Base-by-base conservation (phyloP, 2,888 invertebrate species). In the Himalopsyche tibetana region DNA sequence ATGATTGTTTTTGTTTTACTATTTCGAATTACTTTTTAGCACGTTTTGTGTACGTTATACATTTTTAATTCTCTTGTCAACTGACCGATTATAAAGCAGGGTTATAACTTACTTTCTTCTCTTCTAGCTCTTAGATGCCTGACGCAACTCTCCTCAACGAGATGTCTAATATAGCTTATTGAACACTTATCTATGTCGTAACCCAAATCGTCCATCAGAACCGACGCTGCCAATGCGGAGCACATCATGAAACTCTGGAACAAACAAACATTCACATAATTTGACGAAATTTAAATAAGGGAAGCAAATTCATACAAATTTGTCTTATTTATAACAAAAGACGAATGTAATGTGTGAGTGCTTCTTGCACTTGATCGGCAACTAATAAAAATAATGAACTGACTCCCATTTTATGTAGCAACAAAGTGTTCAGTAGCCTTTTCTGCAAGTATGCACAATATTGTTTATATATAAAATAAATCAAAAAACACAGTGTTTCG, bases 101-200 rank as follows among this genome's bases (percentile, higher is more conserved):
- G 3, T 4, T 15, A 4, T 12, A 2, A 51, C 51, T 51, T 51
- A 51, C 51, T 15, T 3, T 51, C 36, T 42, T 84, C 56, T 6
- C 84, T 42, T 56, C 63, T 15, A 11, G 42, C 55, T 38, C 74
- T 74, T 11, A 19, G 4, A 36, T 19, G 28, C 38, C 74, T 74
- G 15, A 74, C 8, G 51, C 87, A 87, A 15, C 85, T 85, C 40
- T 87, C 85, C 87, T 85, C 83, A 4, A 87, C 87, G 5, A 87
- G 84, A 12, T 81, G 56, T 51, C 83, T 82, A 36, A 87, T 85
- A 28, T 87, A 87, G 11, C 85, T 85, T 40, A 85, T 40, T 15
- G 87, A 84, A 36, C 87, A 87, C 56, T 87, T 87, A 42, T 56
- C 83, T 12, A 82, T 69, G 55, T 85, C 85, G 17, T n/a, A n/a